Base-by-base conservation (phyloP, 2,797 vertebrate genomes). In the Mormyrops attenuatus region DNA sequence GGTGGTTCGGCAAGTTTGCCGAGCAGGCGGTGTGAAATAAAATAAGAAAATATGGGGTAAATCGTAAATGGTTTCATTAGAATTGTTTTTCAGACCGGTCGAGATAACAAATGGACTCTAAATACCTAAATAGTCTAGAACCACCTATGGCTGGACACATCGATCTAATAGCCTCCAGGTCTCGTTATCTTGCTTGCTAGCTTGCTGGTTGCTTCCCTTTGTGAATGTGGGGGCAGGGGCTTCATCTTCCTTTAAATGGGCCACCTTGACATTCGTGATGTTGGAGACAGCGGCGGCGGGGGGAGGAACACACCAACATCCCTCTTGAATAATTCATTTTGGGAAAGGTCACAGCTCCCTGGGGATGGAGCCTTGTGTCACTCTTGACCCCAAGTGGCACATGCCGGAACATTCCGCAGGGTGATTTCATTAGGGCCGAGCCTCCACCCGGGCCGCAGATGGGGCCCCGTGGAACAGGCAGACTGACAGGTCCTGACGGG, bases 301-400 rank as follows among this genome's bases (percentile, higher is more conserved):
- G 63, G 80, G 44, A 49, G 2, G 41, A 41, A 53, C 52, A 38
- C n/a, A 50, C 20, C 3, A 0, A 44, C 9, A 86, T 69, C 80
- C 26, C 57, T 13, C 15, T 9, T 89, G 80, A 89, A 86, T 69
- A 66, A 89, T 89, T 86, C 82, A 69, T 86, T 20, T 69, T 90
- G 34, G 53, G 20, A 84, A 90, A 53, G 89, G 91, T 88, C 93
- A 63, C 90, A 8, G 86, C 85, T 88, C 86, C 91, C 53, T 87
- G 55, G 90, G 80, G 85, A 57, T 20, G 17, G 90, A 63, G 20
- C 41, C 8, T 30, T 77, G 63, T 82, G 52, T 87, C 73, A 89
- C 57, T 91, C 89, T 90, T 90, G 91, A 90, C 90, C 88, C 90
- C 82, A 50, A 89, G 89, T 89, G 90, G 89, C 85, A 88, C 89